Base-by-base conservation (phyloP, 2,888 invertebrate genomes). In the Deilephila porcellus region DNA sequence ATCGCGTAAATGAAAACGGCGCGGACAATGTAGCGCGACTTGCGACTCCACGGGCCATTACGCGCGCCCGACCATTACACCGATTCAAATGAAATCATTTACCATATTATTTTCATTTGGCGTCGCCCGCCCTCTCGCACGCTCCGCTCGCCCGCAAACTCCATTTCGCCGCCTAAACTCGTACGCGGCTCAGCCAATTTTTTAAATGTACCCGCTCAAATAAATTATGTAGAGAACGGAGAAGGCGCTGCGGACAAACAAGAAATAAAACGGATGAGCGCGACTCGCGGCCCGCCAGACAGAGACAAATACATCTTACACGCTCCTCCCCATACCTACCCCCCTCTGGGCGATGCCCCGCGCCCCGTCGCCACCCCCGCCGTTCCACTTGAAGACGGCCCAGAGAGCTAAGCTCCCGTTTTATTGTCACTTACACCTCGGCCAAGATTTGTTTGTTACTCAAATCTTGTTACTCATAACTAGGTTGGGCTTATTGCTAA, bases 401-500 rank as follows among this genome's bases (percentile, higher is more conserved):
- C 86, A 90, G 93, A 91, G 89, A 91, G 90, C 90, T 92, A 92
- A 93, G 91, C 91, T 92, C 87, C 91, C 92, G 86, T 93, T 94
- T 93, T 94, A 93, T 93, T 93, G 94, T 93, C 94, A 93, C 93
- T 93, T 93, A 94, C 90, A 93, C 93, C 93, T 89, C 85, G 79
- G 75, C 90, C 85, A 90, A 91, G 89, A 89, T 91, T 91, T 90
- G 88, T 91, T 91, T 89, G 85, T 87, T 79, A 79, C 83, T 82
- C 76, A 81, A 86, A 86, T 78, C 77, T 82, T 82, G 79, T 82
- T 78, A 77, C 77, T 80, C 76, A 77, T 81, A 81, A 85, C 83
- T 81, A 79, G 71, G 75, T 76, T 73, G 74, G 80, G 82, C 82
- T 86, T 81, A 79, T 74, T 64, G 56, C 73, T 72, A 17, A 3